Conservation (phyloP, 64 coral and sea anemone species). For the Montipora sp. region DNA sequence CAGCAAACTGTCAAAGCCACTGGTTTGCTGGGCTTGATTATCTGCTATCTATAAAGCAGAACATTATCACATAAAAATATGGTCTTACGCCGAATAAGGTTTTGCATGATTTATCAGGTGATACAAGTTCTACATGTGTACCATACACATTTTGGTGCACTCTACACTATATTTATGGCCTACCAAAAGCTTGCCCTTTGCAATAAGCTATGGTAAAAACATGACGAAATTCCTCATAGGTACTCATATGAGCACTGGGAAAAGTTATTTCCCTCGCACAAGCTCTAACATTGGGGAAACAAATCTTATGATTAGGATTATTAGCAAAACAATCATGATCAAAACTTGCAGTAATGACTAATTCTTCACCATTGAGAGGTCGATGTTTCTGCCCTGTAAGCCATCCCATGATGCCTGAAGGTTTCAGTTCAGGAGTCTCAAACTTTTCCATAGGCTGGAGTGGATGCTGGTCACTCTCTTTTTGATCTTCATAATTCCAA, state of each 20-base stretch:
- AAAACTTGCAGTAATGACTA: constrained; percentile 67
- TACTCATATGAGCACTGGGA: too few relatives aligned
- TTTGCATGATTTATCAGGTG: background rate
- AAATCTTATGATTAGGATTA: too few relatives aligned
- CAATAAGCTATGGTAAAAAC: too few relatives aligned
- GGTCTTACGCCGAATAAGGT: constrained; percentile 45
- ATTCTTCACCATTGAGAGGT: constrained; percentile 25
- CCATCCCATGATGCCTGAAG: constrained; percentile 65
- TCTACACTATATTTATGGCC: background rate
- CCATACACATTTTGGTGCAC: constrained; percentile 26
- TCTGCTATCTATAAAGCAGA: too few relatives aligned
- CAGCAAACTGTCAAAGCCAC: too few relatives aligned
- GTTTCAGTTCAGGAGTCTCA: constrained; percentile 25
- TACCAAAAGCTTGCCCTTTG: too few relatives aligned
- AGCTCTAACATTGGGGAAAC: too few relatives aligned
- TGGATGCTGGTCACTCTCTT: background rate
- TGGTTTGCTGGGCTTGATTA: too few relatives aligned
- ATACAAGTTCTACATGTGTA: constrained; percentile 9
- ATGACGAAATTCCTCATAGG: too few relatives aligned
- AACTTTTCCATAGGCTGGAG: constrained; percentile 21
- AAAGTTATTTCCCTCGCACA: too few relatives aligned
- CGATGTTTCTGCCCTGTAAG: constrained; percentile 53
- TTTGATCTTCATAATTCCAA: constrained; percentile 38
- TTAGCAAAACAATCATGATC: constrained; percentile 46
- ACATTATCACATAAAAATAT: constrained; percentile 46